Evolutionary conservation across 2,113 vertebrate species (phyloP), one percentile per base, ranked within the genome.

Genomic region (Melanostigma gelatinosum): DNA sequence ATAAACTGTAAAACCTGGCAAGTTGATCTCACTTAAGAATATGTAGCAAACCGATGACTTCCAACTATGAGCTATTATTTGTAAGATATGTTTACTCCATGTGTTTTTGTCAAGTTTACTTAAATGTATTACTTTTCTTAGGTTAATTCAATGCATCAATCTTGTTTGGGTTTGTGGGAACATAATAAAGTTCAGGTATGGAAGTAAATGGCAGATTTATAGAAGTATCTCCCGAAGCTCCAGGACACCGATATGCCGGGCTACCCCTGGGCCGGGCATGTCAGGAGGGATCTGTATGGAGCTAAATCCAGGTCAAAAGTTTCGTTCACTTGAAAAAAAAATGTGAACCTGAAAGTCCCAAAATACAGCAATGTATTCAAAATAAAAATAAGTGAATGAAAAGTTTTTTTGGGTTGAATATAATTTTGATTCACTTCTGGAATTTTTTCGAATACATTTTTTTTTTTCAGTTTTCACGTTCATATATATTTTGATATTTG

Each of bases 211-310:
- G 29, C n/a, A 65, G 72, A 54, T 0, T 22, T 38, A 38, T 29
- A 34, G 55, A 22, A 70, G 24, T 44, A 50, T 79, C 18, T 64
- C 38, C 52, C 15, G 0, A 0, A 40, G 29, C 48, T 57, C 65
- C 38, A 68, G 69, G 29, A 68, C 44, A 64, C 13, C n/a, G 46
- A 63, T 44, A 67, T 36, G 22, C 12, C n/a, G 24, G 40, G 55
- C 54, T 73, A 54, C 18, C 76, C 18, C 24, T 32, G 57, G 46
- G 24, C 29, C 4, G 2, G 9, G 12, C n/a, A 32, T n/a, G 54
- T 72, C 70, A 72, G 72, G 34, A 72, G 29, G 29, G 42, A 85
- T 50, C 61, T 67, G 46, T n/a, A n/a, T n/a, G n/a, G n/a, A n/a
- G n/a, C n/a, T n/a, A n/a, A n/a, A n/a, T n/a, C n/a, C n/a, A n/a